These are phyloP conservation scores for Odontesthes bonariensis DNA, from an alignment of 2,113 vertebrate genomes.

Conservation along the genomic window DNA sequence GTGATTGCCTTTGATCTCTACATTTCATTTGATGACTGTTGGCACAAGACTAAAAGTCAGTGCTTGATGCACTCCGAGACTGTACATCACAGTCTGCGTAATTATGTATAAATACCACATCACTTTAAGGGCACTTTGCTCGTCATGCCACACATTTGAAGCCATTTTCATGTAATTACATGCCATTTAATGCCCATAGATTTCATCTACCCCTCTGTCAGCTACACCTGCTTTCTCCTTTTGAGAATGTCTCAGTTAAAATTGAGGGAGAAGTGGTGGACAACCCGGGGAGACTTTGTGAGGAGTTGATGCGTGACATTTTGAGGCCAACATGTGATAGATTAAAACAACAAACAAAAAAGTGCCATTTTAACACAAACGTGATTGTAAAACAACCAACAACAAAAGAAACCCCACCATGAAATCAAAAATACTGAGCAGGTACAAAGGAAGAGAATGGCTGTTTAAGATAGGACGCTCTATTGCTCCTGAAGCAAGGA, in stretches of 20 bases:
- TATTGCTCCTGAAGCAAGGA: too few relatives aligned
- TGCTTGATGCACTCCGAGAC: background rate
- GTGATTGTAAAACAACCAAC: too few relatives aligned
- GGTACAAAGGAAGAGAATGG: background rate
- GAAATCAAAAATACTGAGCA: background rate
- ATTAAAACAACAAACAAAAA: background rate
- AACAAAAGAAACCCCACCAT: too few relatives aligned
- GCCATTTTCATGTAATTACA: background rate
- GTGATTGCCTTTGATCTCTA: background rate
- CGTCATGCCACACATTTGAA: background rate
- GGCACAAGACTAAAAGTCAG: background rate
- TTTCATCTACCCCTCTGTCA: background rate
- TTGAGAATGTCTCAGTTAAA: background rate
- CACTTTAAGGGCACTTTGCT: background rate
- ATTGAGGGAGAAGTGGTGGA: background rate
- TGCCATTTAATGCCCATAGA: background rate
- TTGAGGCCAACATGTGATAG: background rate
- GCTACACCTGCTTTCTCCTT: background rate
- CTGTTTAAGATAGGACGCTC: background rate
- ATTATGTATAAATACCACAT: background rate
- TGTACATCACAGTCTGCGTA: background rate
- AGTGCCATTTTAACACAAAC: too few relatives aligned
- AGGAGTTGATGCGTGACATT: background rate
- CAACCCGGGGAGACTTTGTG: background rate
- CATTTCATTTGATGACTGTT: background rate